Conservation (phyloP, 2,888 invertebrate species). For the Ichneumoninae sp. region DNA sequence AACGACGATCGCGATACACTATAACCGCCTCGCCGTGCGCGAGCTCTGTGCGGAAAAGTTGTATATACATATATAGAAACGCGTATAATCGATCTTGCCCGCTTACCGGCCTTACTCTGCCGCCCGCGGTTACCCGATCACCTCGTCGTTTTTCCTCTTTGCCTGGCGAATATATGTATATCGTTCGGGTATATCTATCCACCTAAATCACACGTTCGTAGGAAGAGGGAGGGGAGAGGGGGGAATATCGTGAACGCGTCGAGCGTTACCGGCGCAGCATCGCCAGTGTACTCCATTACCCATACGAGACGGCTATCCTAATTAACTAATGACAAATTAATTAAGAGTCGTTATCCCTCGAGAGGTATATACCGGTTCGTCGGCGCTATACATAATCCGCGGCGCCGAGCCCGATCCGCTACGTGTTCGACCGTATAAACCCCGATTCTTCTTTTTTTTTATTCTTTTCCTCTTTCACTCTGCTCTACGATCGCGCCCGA, state of each 20-base stretch:
- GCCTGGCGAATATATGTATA: constrained; percentile 40
- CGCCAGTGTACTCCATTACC: constrained; percentile 71
- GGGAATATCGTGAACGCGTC: constrained; percentile 57
- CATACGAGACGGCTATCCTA: constrained; percentile 69
- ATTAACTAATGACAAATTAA: constrained; percentile 78
- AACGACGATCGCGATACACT: constrained; percentile 26
- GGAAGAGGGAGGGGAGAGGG: constrained; percentile 2
- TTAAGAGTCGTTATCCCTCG: constrained; percentile 71
- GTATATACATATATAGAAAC: constrained; percentile 26
- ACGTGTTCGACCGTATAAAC: constrained; percentile 6
- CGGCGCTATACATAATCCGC: constrained; percentile 45
- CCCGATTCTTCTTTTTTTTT: neutral
- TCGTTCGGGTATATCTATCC: constrained; percentile 55
- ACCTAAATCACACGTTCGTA: constrained; percentile 65
- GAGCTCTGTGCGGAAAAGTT: neutral
- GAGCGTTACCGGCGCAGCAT: constrained; percentile 58
- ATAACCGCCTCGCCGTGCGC: neutral
- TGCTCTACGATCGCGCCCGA: neutral
- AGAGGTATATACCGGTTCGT: constrained; percentile 73
- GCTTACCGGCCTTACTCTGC: constrained; percentile 40
- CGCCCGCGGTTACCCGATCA: constrained; percentile 63
- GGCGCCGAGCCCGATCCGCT: constrained; percentile 13
- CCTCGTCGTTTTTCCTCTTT: constrained; percentile 37
- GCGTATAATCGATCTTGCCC: constrained; percentile 61
- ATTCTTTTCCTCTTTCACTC: neutral